These are phyloP conservation scores for Parotocinclus haroldoi DNA, from an alignment of 2,797 vertebrate genomes.

Conservation along the genomic window DNA sequence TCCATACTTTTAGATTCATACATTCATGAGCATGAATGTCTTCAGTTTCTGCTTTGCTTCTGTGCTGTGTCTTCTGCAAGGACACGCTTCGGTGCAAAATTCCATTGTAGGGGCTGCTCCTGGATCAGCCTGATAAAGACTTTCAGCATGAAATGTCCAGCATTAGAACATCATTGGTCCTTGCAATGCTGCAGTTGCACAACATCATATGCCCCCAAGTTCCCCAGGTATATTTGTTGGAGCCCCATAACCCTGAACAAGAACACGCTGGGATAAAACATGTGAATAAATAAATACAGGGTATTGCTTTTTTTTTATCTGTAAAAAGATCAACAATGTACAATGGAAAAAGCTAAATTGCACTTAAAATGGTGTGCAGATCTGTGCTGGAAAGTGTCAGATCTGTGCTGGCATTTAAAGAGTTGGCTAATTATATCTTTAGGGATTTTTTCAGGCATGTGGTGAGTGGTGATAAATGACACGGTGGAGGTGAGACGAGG, in stretches of 20 bases:
- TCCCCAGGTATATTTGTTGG: too few relatives aligned
- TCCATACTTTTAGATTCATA: slow-evolving; percentile 6
- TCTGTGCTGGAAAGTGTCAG: too few relatives aligned
- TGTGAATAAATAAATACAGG: too few relatives aligned
- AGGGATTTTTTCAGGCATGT: slow-evolving; percentile 69
- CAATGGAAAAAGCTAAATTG: slow-evolving; percentile 51
- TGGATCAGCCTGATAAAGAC: slow-evolving; percentile 8
- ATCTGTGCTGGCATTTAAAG: slow-evolving; percentile 43
- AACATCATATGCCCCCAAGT: not conserved
- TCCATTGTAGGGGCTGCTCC: slow-evolving; percentile 33
- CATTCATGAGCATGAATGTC: slow-evolving; percentile 30
- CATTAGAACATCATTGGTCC: not conserved
- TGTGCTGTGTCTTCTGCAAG: slow-evolving; percentile 31
- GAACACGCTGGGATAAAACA: too few relatives aligned
- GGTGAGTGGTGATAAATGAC: slow-evolving; percentile 67
- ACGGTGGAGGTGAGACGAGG: slow-evolving; percentile 50
- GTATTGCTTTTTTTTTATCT: too few relatives aligned
- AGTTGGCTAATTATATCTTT: slow-evolving; percentile 71
- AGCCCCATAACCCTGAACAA: too few relatives aligned
- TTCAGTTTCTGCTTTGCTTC: slow-evolving; percentile 8
- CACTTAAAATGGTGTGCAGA: slow-evolving; percentile 50
- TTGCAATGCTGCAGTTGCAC: not conserved
- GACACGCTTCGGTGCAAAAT: slow-evolving; percentile 37
- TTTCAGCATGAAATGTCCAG: slow-evolving; percentile 18
- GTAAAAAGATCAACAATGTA: too few relatives aligned